These are phyloP conservation scores for Muscicapa adusta DNA, from an alignment of 2,113 vertebrate species.

Conservation along the genomic window DNA sequence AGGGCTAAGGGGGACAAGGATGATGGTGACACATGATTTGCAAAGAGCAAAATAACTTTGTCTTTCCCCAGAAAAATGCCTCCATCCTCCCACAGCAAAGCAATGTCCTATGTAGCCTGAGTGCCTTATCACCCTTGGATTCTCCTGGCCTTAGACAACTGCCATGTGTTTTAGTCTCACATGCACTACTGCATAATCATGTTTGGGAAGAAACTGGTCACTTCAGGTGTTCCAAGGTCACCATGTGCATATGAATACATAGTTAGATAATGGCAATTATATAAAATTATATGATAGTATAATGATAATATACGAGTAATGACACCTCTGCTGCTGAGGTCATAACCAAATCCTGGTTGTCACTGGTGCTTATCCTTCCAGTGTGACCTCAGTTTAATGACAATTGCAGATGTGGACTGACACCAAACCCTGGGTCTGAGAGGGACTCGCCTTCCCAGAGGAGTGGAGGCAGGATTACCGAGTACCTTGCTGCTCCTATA, in stretches of 20 bases:
- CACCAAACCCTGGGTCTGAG: neutral
- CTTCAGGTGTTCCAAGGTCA: neutral
- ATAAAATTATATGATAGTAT: neutral
- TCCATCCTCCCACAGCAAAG: neutral
- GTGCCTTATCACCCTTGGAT: neutral
- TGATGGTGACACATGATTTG: neutral
- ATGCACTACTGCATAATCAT: neutral
- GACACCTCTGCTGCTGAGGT: neutral
- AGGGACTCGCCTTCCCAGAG: neutral
- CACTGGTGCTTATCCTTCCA: neutral
- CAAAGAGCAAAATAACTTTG: neutral
- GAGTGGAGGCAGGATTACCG: neutral
- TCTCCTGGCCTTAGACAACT: neutral
- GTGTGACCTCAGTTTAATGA: accelerated
- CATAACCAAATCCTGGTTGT: neutral
- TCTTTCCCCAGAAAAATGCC: neutral
- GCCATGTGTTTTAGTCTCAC: neutral
- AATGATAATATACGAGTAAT: neutral
- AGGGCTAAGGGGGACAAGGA: accelerated
- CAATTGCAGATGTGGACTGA: neutral
- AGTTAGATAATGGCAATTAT: neutral
- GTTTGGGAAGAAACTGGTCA: neutral
- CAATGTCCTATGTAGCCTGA: neutral
- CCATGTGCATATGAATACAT: neutral
- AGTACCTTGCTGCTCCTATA: neutral